Evolutionary conservation across 2,888 invertebrate species (phyloP), one percentile per base, ranked within the genome.

Genomic region (Pardosa pseudoannulata): DNA sequence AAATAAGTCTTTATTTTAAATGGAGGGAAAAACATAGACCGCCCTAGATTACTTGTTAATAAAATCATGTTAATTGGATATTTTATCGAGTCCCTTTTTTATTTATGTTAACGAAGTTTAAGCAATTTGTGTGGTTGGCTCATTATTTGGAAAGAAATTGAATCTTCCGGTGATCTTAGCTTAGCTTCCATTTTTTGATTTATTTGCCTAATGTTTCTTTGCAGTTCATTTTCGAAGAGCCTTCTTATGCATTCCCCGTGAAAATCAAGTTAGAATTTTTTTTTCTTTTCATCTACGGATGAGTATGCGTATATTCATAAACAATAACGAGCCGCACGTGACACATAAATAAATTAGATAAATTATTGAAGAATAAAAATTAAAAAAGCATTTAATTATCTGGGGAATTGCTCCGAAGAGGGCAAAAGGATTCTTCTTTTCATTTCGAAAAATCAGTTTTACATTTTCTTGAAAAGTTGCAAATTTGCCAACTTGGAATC

Each of bases 41-140:
- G 68, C 73, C 67, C n/a, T n/a, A 73, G 68, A 79, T 85, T 83
- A 76, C 68, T 79, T 79, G 56, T 85, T 86, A 86, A 86, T 79
- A 75, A 79, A 79, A 86, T 86, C 75, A 79, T 64, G 86, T 79
- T 86, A 86, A 86, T 86, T 86, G 75, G 79, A 79, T 75, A 79
- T 74, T 79, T 85, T 79, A 79, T 50, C 50, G 65, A 72, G 36
- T 64, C 19, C 32, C 62, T 81, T 74, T 85, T 79, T 68, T 31
- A 32, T 27, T 67, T 28, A 31, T 64, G 39, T 73, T 85, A 85
- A 85, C 67, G 78, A 85, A 85, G 73, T 85, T 83, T 83, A 32
- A 50, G 76, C 50, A 76, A 75, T 81, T 81, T 71, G 82, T 82
- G 76, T 36, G 76, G 67, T 85, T 46, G 71, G 41, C 50, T 70